A percentile compares a stretch with the other conserved stretches of the same genome.
phyloP scores from a whole-genome alignment of 2,888 invertebrate genomes.

The Coelopa pilipes region DNA sequence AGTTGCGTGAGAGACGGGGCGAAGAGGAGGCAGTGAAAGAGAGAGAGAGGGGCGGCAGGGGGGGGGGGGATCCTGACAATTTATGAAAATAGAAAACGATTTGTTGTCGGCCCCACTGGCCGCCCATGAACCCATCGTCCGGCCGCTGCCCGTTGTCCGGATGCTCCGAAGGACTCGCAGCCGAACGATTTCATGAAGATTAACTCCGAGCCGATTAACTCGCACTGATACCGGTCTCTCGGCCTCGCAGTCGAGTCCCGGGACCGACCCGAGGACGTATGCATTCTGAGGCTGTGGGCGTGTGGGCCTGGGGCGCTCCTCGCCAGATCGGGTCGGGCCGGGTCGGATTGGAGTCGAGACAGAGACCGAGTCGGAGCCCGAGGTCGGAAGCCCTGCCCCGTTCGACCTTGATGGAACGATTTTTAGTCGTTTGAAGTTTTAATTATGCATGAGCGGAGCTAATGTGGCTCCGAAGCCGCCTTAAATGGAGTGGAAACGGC shows the following conservation, averaged over 20 bases:
- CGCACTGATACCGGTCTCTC: slow-evolving; percentile 35
- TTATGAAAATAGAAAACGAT: too few relatives aligned
- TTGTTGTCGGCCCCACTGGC: too few relatives aligned
- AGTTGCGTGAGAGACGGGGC: too few relatives aligned
- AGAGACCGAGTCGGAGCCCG: background rate
- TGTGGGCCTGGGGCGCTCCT: background rate
- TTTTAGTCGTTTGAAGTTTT: slow-evolving; percentile 58
- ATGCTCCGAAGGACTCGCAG: too few relatives aligned
- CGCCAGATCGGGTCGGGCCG: background rate
- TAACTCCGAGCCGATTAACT: slow-evolving; percentile 40
- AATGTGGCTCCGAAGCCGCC: slow-evolving; percentile 6
- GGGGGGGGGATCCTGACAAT: too few relatives aligned
- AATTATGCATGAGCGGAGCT: slow-evolving; percentile 58
- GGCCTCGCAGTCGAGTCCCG: background rate
- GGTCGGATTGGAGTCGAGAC: background rate
- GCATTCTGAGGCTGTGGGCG: slow-evolving; percentile 28
- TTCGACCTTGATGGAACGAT: slow-evolving; percentile 53
- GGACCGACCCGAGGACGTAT: slow-evolving; percentile 23
- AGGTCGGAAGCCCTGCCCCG: background rate
- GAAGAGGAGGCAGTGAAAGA: too few relatives aligned
- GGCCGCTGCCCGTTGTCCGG: too few relatives aligned
- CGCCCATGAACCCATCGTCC: too few relatives aligned
- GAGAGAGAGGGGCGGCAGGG: too few relatives aligned
- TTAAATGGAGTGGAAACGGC: slow-evolving; percentile 18
- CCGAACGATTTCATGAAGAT: slow-evolving; percentile 21